These are phyloP conservation scores for Squalus acanthias DNA, from an alignment of 2,797 vertebrate species.

Conservation along the genomic window DNA sequence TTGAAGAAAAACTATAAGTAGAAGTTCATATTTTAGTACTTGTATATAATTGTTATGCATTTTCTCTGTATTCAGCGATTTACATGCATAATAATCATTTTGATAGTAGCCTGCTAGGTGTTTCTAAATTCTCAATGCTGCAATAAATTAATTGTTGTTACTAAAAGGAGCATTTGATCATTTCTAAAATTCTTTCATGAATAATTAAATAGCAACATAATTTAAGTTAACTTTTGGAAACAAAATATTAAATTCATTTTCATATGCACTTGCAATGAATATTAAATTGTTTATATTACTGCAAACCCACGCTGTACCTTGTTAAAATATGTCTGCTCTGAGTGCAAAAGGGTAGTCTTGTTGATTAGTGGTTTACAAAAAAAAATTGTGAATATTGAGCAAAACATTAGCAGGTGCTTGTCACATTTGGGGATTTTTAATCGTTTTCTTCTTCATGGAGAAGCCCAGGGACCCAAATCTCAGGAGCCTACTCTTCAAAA, in stretches of 20 bases:
- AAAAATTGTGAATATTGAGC: background rate
- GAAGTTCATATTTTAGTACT: background rate
- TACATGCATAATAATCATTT: background rate
- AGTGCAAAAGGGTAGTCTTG: background rate
- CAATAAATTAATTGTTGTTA: background rate
- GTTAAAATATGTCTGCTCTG: too few relatives aligned
- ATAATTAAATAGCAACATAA: constrained; percentile 15
- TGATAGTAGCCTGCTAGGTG: background rate
- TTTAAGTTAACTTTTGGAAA: background rate
- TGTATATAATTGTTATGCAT: background rate
- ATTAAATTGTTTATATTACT: background rate
- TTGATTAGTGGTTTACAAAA: background rate
- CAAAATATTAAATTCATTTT: background rate
- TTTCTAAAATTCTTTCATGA: background rate
- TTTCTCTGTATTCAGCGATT: background rate
- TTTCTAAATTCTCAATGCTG: background rate
- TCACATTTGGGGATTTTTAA: background rate
- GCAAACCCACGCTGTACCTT: background rate
- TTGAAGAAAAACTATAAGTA: background rate
- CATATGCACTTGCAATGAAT: background rate
- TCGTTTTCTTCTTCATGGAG: background rate
- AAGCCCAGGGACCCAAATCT: background rate
- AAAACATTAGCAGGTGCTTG: background rate
- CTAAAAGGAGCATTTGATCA: background rate
- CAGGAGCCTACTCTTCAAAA: background rate